Conservation (phyloP, 2,888 invertebrate species). For the Acrobasis consociella region DNA sequence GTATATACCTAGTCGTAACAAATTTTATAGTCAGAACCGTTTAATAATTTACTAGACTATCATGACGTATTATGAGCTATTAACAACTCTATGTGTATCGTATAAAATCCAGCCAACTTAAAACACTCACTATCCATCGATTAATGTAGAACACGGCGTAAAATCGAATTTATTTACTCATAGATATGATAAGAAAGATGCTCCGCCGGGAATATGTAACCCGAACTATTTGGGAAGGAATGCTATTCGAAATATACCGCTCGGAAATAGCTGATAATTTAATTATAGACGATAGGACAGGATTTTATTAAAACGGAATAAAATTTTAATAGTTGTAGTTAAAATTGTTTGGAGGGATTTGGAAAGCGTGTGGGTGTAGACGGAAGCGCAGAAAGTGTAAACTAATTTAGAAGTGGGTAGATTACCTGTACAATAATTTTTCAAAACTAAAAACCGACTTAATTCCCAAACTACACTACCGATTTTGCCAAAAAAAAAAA, state of each 20-base stretch:
- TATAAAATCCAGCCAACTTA: constrained; percentile 7
- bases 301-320: constrained; percentile 17
- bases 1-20: no score
- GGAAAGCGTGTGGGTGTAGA: constrained; percentile 6
- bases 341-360: constrained; percentile 14
- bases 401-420: background rate
- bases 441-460: no score
- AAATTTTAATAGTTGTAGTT: constrained; percentile 17
- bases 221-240: constrained; percentile 19
- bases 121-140: constrained; percentile 46
- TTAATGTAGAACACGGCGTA: constrained; percentile 60
- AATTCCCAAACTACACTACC: no score
- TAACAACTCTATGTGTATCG: constrained; percentile 4
- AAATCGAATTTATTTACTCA: constrained; percentile 67
- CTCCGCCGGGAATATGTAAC: constrained; percentile 32
- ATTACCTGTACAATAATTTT: no score
- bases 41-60: background rate
- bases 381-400: background rate
- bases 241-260: constrained; percentile 26
- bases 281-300: constrained; percentile 43
- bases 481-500: no score
- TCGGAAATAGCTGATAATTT: constrained; percentile 44
- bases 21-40: background rate
- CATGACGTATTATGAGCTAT: constrained; percentile 2
- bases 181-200: constrained; percentile 54